phyloP scores from a whole-genome alignment of 2,113 vertebrate genomes.

The Myrmophylax atrothorax region DNA sequence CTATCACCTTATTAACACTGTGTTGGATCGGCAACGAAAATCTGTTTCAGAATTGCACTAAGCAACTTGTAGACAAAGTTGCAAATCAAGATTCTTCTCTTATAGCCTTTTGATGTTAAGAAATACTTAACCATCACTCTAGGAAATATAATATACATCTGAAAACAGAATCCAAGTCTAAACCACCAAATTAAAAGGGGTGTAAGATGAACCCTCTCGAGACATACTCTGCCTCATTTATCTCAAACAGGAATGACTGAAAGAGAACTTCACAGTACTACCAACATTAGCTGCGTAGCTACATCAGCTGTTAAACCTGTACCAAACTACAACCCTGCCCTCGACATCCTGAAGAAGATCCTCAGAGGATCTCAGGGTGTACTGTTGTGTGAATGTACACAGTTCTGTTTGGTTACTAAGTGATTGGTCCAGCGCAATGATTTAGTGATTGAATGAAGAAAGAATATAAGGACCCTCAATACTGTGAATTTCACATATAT shows the following conservation, averaged over 20 bases:
- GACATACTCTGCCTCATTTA: not conserved
- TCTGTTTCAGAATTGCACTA: not conserved
- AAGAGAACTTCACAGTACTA: not conserved
- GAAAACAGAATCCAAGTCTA: not conserved
- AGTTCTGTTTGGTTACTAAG: not conserved
- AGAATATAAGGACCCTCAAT: not conserved
- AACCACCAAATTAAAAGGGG: not conserved
- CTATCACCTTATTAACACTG: not conserved
- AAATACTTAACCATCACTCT: not conserved
- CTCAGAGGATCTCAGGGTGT: not conserved
- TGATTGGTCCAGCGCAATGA: not conserved
- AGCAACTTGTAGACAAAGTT: not conserved
- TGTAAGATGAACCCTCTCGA: not conserved
- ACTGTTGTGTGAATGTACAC: fast-evolving
- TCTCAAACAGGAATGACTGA: not conserved
- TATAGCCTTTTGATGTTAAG: not conserved
- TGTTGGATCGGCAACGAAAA: not conserved
- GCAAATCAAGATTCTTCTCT: not conserved
- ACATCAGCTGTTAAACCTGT: not conserved
- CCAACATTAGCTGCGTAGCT: not conserved
- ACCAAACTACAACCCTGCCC: not conserved
- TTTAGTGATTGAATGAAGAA: not conserved
- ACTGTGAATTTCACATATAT: not conserved
- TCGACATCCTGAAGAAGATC: not conserved
- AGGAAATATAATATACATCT: not conserved